phyloP scores from a whole-genome alignment of 2,113 vertebrate genomes.

The Python bivittatus region DNA sequence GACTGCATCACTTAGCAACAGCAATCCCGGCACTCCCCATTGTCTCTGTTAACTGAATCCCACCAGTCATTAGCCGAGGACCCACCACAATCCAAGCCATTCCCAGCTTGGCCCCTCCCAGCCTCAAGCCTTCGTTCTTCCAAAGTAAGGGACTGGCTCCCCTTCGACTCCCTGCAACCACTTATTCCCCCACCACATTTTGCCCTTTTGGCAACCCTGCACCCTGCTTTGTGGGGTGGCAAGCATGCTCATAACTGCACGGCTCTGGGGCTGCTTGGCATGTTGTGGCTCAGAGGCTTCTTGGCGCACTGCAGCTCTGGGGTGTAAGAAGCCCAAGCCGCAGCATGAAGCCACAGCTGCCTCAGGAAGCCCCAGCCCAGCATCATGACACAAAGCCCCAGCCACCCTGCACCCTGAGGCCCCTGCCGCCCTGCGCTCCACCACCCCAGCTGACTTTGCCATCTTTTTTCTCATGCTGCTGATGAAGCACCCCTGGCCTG shows the following conservation, averaged over 20 bases:
- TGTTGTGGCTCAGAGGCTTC: not conserved
- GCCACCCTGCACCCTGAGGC: not conserved
- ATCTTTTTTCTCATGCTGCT: not conserved
- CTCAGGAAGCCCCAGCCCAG: not conserved
- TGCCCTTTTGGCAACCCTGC: not conserved
- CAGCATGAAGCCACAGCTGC: not conserved
- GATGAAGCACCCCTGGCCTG: not conserved
- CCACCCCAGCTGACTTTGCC: not conserved
- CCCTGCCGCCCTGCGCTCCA: not conserved
- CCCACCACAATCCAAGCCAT: not conserved
- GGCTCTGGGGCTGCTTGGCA: not conserved
- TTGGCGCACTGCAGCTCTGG: not conserved
- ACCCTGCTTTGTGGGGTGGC: not conserved
- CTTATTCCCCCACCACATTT: not conserved
- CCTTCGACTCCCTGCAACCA: not conserved
- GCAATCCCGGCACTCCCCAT: not conserved
- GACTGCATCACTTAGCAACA: not conserved
- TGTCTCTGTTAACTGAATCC: not conserved
- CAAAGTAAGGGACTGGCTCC: not conserved
- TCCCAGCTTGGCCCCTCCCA: not conserved
- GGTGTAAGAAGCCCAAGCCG: not conserved
- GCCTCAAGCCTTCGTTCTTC: not conserved
- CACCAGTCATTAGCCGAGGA: not conserved
- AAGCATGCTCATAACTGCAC: not conserved
- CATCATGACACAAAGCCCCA: not conserved